Base-by-base conservation (phyloP, 2,113 vertebrate species). In the Ammodramus savannarum region DNA sequence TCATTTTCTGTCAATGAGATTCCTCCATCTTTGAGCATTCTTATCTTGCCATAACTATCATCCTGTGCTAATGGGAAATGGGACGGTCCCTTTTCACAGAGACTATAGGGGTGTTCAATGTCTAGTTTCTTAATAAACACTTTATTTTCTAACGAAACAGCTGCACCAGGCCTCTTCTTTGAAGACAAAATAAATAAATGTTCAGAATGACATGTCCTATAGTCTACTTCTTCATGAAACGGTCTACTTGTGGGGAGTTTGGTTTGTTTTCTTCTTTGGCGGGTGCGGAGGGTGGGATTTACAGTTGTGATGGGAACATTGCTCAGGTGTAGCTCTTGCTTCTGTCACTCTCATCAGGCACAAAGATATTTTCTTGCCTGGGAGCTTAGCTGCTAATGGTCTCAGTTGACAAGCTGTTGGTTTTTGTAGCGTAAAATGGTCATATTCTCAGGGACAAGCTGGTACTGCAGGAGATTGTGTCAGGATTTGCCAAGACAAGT, bases 61-160 rank as follows among this genome's bases (percentile, higher is more conserved):
- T 97, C 93, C 97, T 98, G 98, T 98, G 97, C 97, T 98, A 96
- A 95, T 97, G 97, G 97, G 96, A 97, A 97, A 95, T 96, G 97
- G 98, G 97, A 97, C 83, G 19, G 96, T 97, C 96, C 97, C 97
- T 97, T 98, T 98, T 98, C 97, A 97, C 98, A 98, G 98, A 98
- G 98, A 98, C 98, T 97, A 96, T 98, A 98, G 98, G 97, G 98
- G 97, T 98, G 98, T 98, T 98, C 98, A 98, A 97, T 98, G 98
- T 98, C 98, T 98, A 98, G 98, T 98, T 98, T 98, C 98, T 98
- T 98, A 98, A 98, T 98, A 98, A 98, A 98, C 98, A 98, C 98
- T 98, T 98, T 98, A 98, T 98, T 98, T 98, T 98, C 98, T 98
- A 98, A 98, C 97, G 97, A 98, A 97, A 97, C 93, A 93, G 94